phyloP scores from a whole-genome alignment of 2,797 vertebrate species.

The Leptoclinus maculatus region DNA sequence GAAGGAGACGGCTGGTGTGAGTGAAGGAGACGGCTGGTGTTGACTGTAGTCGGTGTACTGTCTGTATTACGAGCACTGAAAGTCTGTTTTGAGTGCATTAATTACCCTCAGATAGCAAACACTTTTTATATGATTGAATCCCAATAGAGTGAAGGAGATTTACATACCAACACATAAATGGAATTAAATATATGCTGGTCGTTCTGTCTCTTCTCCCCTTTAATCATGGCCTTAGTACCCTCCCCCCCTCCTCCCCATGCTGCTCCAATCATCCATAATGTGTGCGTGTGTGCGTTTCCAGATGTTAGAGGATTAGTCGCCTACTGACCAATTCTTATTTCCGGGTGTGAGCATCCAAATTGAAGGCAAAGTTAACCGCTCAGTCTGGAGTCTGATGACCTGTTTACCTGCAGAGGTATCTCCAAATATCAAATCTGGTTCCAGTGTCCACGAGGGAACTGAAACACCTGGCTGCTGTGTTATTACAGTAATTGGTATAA shows the following conservation, averaged over 20 bases:
- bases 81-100: constrained; percentile 60
- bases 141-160: constrained; percentile 62
- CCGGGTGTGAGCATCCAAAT: constrained; percentile 7
- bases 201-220: constrained; percentile 60
- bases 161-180: constrained; percentile 51
- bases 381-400: neutral
- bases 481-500: constrained; percentile 11
- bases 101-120: constrained; percentile 59
- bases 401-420: constrained; percentile 1
- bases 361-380: constrained; percentile 11
- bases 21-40: constrained; percentile 37
- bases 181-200: constrained; percentile 68
- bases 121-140: constrained; percentile 77
- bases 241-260: constrained; percentile 30
- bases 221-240: constrained; percentile 69
- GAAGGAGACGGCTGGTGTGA: no score
- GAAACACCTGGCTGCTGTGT: constrained; percentile 10
- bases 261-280: constrained; percentile 51
- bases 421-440: constrained; percentile 17
- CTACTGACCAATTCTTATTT: constrained; percentile 25
- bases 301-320: constrained; percentile 39
- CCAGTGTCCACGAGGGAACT: neutral
- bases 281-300: constrained; percentile 27
- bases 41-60: constrained; percentile 73
- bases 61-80: constrained; percentile 80